Conservation (phyloP, 2,797 vertebrate genomes). For the Capromys pilorides region DNA sequence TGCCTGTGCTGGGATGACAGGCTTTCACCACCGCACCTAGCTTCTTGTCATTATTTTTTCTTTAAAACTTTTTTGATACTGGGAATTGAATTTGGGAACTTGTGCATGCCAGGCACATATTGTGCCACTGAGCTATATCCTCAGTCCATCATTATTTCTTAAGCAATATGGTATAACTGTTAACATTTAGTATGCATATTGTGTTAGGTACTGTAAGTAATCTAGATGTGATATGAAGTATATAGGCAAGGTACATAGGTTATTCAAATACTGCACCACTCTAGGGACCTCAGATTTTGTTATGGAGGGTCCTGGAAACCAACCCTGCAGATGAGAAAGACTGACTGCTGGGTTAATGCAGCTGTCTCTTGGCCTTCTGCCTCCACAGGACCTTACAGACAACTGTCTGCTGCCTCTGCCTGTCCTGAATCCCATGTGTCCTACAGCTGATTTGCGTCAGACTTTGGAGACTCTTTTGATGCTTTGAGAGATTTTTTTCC, state of each 20-base stretch:
- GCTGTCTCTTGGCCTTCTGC: neutral
- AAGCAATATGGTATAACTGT: neutral
- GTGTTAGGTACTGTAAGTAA: neutral
- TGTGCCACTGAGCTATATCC: neutral
- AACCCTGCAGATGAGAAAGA: neutral
- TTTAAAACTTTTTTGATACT: neutral
- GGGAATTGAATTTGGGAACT: neutral
- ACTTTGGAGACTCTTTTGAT: neutral
- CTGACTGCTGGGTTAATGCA: neutral
- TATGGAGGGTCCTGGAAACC: neutral
- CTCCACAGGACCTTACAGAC: neutral
- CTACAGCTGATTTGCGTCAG: neutral
- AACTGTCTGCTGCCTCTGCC: neutral
- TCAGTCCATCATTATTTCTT: neutral
- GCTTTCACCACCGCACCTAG: too few relatives aligned
- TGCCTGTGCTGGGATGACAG: too few relatives aligned
- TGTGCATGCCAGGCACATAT: neutral
- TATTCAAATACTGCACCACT: neutral
- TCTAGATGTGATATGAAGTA: neutral
- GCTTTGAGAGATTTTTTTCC: neutral
- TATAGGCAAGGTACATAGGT: neutral
- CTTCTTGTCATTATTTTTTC: too few relatives aligned
- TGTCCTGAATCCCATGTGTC: neutral
- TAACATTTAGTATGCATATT: neutral
- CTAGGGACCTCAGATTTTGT: neutral